These are phyloP conservation scores for Holcopasites calliopsidis DNA, from an alignment of 1,140 invertebrate genomes.

Conservation along the genomic window DNA sequence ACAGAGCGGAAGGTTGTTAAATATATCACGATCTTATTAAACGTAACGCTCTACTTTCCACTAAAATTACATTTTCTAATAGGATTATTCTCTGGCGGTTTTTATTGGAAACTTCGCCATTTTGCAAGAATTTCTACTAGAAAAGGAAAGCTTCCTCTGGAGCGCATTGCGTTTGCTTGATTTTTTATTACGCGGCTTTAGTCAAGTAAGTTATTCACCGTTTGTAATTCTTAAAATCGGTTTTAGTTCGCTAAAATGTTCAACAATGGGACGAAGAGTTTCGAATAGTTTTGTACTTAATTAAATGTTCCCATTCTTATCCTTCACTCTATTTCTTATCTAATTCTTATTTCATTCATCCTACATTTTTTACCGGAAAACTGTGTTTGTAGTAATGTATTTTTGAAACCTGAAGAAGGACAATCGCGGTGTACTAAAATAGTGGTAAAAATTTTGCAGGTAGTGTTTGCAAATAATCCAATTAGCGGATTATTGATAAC, in stretches of 20 bases:
- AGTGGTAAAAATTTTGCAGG: no score
- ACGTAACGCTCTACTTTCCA: no score
- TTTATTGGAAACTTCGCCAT: constrained; percentile 74
- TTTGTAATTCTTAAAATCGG: background rate
- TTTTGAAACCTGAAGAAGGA: no score
- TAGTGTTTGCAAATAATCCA: constrained; percentile 77
- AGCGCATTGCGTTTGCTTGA: constrained; percentile 69
- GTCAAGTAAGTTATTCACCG: constrained; percentile 70
- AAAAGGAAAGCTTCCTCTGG: constrained; percentile 65
- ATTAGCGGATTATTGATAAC: constrained; percentile 76
- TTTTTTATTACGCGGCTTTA: constrained; percentile 73
- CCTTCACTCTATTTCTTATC: no score
- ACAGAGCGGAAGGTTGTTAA: no score
- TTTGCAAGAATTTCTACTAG: constrained; percentile 66
- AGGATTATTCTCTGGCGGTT: constrained; percentile 60
- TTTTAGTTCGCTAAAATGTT: background rate
- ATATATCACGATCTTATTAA: background rate
- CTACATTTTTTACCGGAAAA: no score
- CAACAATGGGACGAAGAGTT: no score
- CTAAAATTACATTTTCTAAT: constrained; percentile 10
- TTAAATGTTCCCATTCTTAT: no score
- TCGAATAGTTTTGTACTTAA: no score
- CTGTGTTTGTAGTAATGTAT: no score
- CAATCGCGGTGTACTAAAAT: no score
- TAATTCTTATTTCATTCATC: no score